Conservation (phyloP, 2,888 invertebrate genomes). For the Pterobdella sp. region DNA sequence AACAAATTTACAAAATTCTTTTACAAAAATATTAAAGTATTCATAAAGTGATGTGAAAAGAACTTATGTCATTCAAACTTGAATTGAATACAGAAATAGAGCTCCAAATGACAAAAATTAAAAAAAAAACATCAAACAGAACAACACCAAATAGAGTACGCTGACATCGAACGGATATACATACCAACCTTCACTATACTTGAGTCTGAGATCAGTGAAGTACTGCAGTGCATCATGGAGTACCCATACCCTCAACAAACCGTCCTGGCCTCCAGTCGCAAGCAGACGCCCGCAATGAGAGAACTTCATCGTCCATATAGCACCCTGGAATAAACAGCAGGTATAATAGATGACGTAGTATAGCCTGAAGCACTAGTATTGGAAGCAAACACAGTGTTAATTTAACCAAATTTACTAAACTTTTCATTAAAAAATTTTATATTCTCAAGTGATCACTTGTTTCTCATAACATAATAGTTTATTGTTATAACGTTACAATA, state of each 20-base stretch:
- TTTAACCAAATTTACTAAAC: too few relatives aligned
- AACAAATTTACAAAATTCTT: not conserved
- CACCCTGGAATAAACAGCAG: too few relatives aligned
- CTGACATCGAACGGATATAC: too few relatives aligned
- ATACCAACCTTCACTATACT: slow-evolving; percentile 46
- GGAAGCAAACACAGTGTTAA: too few relatives aligned
- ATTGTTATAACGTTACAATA: too few relatives aligned
- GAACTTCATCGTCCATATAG: slow-evolving; percentile 98
- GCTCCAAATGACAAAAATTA: not conserved
- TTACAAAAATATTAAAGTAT: not conserved
- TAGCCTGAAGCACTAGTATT: too few relatives aligned
- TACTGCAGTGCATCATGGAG: slow-evolving; percentile 77
- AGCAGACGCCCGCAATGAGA: slow-evolving; percentile 86
- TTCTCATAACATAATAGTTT: too few relatives aligned
- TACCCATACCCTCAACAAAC: slow-evolving; percentile 87
- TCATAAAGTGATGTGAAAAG: not conserved
- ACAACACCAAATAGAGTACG: too few relatives aligned
- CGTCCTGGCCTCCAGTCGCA: slow-evolving; percentile 94
- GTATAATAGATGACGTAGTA: too few relatives aligned
- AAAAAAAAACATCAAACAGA: too few relatives aligned
- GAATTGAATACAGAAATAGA: not conserved
- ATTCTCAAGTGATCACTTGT: too few relatives aligned
- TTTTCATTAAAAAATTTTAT: too few relatives aligned
- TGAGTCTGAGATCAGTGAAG: slow-evolving; percentile 79
- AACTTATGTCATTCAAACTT: not conserved